A percentile compares a stretch with the other conserved stretches of the same genome.
Conservation (phyloP, 2,113 vertebrate species). For the Calcarius ornatus region DNA sequence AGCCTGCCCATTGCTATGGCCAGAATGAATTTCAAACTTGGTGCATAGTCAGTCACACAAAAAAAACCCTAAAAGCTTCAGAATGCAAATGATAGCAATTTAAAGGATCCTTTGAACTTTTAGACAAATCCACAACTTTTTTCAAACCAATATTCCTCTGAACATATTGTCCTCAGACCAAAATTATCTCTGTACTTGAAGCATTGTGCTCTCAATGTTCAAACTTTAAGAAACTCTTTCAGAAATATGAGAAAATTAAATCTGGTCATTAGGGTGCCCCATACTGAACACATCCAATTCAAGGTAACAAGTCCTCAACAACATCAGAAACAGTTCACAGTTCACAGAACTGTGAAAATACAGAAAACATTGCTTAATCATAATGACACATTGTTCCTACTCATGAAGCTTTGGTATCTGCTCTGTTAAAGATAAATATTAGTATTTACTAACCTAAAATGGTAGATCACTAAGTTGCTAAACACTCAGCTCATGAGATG, state of each 20-base stretch:
- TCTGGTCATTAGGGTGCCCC: neutral
- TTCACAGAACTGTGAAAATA: neutral
- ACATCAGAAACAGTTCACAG: neutral
- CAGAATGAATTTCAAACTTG: neutral
- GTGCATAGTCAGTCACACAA: neutral
- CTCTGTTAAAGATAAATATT: neutral
- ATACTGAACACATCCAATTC: neutral
- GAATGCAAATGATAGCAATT: neutral
- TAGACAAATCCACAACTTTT: neutral
- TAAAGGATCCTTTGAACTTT: neutral
- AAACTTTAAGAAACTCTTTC: neutral
- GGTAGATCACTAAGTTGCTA: neutral
- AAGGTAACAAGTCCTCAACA: neutral
- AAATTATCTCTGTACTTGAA: neutral
- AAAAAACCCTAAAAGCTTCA: neutral
- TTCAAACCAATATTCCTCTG: neutral
- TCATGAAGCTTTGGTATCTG: neutral
- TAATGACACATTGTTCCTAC: neutral
- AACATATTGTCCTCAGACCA: neutral
- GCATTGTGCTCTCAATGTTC: neutral
- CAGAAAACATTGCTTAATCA: neutral
- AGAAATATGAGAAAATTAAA: neutral
- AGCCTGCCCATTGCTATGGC: neutral
- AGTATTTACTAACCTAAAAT: neutral
- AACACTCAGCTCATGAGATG: neutral